Conservation (phyloP, 2,888 invertebrate species). For the Scrobipalpa atriplicella region DNA sequence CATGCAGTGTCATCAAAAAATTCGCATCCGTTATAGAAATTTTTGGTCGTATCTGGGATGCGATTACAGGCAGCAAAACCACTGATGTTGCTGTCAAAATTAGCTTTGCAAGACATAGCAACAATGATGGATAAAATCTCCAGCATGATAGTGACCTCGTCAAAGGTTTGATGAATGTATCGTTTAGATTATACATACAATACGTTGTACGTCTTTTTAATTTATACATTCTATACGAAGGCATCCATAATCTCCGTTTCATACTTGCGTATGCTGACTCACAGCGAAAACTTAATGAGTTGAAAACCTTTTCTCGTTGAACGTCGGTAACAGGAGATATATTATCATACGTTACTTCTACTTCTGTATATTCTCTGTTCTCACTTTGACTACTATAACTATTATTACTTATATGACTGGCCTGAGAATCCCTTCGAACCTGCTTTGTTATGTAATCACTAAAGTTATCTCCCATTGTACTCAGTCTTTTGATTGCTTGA, state of each 20-base stretch:
- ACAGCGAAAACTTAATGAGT: conserved; percentile 72
- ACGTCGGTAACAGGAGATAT: conserved; percentile 72
- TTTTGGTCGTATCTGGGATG: conserved; percentile 62
- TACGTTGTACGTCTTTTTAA: conserved; percentile 63
- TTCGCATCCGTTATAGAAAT: conserved; percentile 67
- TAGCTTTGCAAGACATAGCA: conserved; percentile 64
- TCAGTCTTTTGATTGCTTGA: conserved; percentile 77
- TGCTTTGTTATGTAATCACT: conserved; percentile 76
- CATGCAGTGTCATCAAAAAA: conserved; percentile 71
- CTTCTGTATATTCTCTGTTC: conserved; percentile 61
- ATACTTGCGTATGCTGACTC: conserved; percentile 68
- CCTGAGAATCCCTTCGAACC: conserved; percentile 62
- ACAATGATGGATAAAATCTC: conserved; percentile 73
- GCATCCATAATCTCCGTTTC: conserved; percentile 67
- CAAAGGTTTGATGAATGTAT: conserved; percentile 73
- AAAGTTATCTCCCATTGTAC: conserved; percentile 75
- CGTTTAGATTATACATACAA: conserved; percentile 65
- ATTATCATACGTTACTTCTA: conserved; percentile 72
- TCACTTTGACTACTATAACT: conserved; percentile 49
- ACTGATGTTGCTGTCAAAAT: conserved; percentile 65
- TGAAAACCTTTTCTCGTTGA: conserved; percentile 71
- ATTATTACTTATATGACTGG: conserved; percentile 34
- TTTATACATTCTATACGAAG: conserved; percentile 72
- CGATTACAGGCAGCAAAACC: conserved; percentile 65
- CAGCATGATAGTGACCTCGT: conserved; percentile 72